These are phyloP conservation scores for Drosophila macrothrix DNA, from an alignment of 2,888 invertebrate genomes.

Conservation along the genomic window DNA sequence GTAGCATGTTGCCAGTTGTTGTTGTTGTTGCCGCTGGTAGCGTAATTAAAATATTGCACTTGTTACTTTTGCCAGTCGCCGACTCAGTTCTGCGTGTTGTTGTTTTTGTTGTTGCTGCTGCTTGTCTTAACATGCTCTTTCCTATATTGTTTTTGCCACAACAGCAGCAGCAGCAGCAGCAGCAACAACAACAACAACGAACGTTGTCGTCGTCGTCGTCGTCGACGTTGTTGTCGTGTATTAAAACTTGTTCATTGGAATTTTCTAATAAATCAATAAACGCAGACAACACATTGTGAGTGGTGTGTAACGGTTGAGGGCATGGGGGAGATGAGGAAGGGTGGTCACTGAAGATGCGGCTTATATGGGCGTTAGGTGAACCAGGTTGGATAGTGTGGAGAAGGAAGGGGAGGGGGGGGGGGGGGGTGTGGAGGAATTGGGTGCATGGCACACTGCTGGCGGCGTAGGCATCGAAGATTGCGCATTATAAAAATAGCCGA, in stretches of 20 bases:
- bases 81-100: slow-evolving; percentile 33
- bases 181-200: slow-evolving; percentile 37
- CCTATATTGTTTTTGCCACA: slow-evolving; percentile 51
- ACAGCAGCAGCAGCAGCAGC: slow-evolving; percentile 41
- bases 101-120: slow-evolving; percentile 25
- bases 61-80: slow-evolving; percentile 65
- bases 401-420: not conserved
- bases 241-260: slow-evolving; percentile 83
- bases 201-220: slow-evolving; percentile 32
- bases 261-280: slow-evolving; percentile 84
- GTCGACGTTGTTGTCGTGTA: slow-evolving; percentile 62
- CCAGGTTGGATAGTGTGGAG: not conserved
- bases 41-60: slow-evolving; percentile 84
- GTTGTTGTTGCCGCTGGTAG: slow-evolving; percentile 45
- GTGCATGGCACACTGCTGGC: slow-evolving; percentile 72
- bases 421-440: slow-evolving; percentile 1
- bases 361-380: slow-evolving; percentile 35
- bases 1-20: slow-evolving; percentile 42
- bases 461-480: slow-evolving; percentile 62
- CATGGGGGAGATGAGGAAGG: not conserved
- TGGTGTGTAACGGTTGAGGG: slow-evolving; percentile 27
- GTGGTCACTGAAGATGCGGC: slow-evolving; percentile 44
- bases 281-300: slow-evolving; percentile 76
- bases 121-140: slow-evolving; percentile 35
- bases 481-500: slow-evolving; percentile 68